phyloP scores from a whole-genome alignment of 2,888 invertebrate genomes.

The Melinopterus prodromus region DNA sequence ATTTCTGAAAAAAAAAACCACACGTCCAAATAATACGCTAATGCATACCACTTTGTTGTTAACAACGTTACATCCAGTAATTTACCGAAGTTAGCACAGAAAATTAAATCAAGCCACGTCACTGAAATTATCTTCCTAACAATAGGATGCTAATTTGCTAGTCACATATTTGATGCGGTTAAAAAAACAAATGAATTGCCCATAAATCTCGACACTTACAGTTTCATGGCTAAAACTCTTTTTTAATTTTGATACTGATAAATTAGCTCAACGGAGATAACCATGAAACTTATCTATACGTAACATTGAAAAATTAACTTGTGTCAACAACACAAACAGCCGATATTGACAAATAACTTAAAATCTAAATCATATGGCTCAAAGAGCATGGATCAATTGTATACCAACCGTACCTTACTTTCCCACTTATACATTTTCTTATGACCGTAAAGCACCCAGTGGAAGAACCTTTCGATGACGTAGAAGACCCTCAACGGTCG shows the following conservation, averaged over 20 bases:
- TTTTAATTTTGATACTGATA: neutral
- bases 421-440: conserved; percentile 38
- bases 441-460: conserved; percentile 38
- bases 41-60: neutral
- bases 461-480: conserved; percentile 34
- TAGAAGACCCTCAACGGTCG: conserved; percentile 26
- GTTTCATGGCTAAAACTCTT: no score
- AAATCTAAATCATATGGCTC: neutral
- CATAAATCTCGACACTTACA: no score
- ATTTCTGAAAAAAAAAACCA: no score
- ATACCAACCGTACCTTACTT: conserved; percentile 10
- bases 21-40: neutral
- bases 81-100: neutral
- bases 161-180: neutral
- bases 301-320: neutral
- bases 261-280: neutral
- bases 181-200: neutral
- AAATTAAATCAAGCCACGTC: neutral
- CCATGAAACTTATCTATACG: neutral
- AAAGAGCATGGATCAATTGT: neutral
- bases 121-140: neutral
- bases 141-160: neutral
- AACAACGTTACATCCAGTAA: neutral
- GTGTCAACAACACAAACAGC: neutral
- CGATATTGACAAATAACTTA: neutral